Evolutionary conservation across 2,797 vertebrate species (phyloP), one percentile per base, ranked within the genome.

Genomic region (Threskiornis aethiopicus): DNA sequence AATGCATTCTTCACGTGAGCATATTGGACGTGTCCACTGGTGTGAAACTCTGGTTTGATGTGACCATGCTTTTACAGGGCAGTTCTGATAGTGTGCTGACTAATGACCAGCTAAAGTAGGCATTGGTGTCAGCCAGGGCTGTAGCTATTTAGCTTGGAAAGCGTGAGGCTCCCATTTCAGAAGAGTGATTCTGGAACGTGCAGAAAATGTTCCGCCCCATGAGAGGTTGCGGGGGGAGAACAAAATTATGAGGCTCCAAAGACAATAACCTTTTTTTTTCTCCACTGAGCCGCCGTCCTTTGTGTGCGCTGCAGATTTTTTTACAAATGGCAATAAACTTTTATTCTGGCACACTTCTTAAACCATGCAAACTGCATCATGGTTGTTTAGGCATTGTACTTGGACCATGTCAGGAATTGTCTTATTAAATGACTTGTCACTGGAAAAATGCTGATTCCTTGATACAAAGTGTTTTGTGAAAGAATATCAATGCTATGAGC

Each of bases 391-490:
- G 42, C 42, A 82, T 41, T 65, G 26, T 79, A 47, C 44, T 76
- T 75, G 65, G 54, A 46, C 54, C 19, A 87, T 0, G 0, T 82
- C 25, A 79, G 51, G 77, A 90, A 84, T 91, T 84, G 84, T 75
- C 66, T 75, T 89, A 51, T 89, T 91, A 89, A 91, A 87, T 35
- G 35, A 33, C 35, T 86, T 87, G 35, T 75, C 69, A 28, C 54
- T 69, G 55, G 58, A 94, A 95, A 91, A 95, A 84, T 44, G 84
- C 76, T 95, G 83, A 94, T 90, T 90, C 71, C 41, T 82, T 79
- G 31, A 72, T 70, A 44, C 55, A 66, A 84, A 84, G 55, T 47
- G 41, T 87, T 93, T 94, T 84, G 69, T 82, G 55, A 83, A 90
- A 90, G 62, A 84, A 79, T 82, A 44, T 84, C 87, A 72, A 51